Base-by-base conservation (phyloP, 2,797 vertebrate genomes). In the Syncerus caffer region DNA sequence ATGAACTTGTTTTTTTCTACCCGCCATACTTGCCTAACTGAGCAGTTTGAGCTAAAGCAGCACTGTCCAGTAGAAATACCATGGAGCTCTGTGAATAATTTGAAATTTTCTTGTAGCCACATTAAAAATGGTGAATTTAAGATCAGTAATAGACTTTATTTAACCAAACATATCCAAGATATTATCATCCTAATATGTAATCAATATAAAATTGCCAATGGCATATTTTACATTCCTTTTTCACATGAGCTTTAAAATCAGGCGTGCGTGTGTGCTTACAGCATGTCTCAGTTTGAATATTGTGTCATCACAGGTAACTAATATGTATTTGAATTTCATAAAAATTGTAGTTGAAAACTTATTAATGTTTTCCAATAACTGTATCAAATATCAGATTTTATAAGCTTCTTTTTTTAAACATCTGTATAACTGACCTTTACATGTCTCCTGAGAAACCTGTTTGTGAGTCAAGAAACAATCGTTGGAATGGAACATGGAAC, bases 71-170 rank as follows among this genome's bases (percentile, higher is more conserved):
- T 4, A 60, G 88, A 71, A 67, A 79, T 38, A 74, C 4, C 3
- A 2, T 8, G 19, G n/a, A 19, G n/a, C 7, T 16, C 51, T 42
- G 14, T 47, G 53, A 79, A 27, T 50, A 42, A 80, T 82, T 19
- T 23, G n/a, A 62, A 50, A 60, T 79, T 45, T 79, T 79, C 88
- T 85, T 27, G 23, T 82, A 29, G 79, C 38, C 60, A 21, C 47
- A 15, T 19, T 74, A 7, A 60, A 80, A 95, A 97, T 92, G 17
- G 12, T 74, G 21, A 92, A 85, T 82, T 94, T 62, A 55, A 92
- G 27, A 76, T 85, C 53, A 45, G 31, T 23, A 60, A 16, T 50
- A 17, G 6, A 74, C 60, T 89, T 92, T 67, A 92, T 85, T 80
- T 67, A 62, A 27, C 47, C 53, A n/a, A 55, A n/a, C 79, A 27